Evolutionary conservation across 2,113 vertebrate genomes (phyloP), one percentile per base, ranked within the genome.

Genomic region (Cheirogaleus medius): DNA sequence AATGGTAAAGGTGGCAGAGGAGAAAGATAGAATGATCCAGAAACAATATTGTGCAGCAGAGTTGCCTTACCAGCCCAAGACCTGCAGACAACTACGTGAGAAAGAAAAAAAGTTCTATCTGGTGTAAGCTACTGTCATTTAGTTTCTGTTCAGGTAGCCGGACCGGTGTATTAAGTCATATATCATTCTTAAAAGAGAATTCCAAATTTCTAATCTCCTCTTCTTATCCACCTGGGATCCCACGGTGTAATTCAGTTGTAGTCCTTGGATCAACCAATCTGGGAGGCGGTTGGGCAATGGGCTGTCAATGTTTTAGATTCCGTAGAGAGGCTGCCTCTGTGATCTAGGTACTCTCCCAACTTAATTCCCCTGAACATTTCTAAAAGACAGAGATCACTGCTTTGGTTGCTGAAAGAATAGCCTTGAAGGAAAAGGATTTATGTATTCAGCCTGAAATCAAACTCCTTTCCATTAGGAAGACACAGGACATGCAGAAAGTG

Each of bases 401-500:
- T 47, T 54, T 64, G 63, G 34, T 47, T 77, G 52, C 25, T 34
- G 1, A 77, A 93, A 88, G 80, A 80, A 25, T 47, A 64, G 69
- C 25, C 39, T 63, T 29, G 21, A 66, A 87, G 34, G n/a, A 77
- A 71, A 90, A 85, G n/a, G 42, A 49, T 93, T 95, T 80, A 47
- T 87, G 37, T 77, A 44, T 91, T 71, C 86, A 89, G 5, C 69
- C 44, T 80, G 23, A 92, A 89, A 83, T 73, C 2, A 14, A 94
- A 68, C 60, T 88, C 68, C 4, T 90, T 84, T 49, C 42, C 84
- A 52, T 86, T 93, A 95, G 39, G 77, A 95, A 97, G 73, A 63
- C 34, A 21, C 1, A n/a, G 32, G 39, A 74, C 32, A 29, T 29
- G 13, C 29, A 84, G 83, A 76, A 91, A 37, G 23, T n/a, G 84